Evolutionary conservation across 1,140 invertebrate genomes (phyloP), one percentile per base, ranked within the genome.

Genomic region (Anthonomus grandis): DNA sequence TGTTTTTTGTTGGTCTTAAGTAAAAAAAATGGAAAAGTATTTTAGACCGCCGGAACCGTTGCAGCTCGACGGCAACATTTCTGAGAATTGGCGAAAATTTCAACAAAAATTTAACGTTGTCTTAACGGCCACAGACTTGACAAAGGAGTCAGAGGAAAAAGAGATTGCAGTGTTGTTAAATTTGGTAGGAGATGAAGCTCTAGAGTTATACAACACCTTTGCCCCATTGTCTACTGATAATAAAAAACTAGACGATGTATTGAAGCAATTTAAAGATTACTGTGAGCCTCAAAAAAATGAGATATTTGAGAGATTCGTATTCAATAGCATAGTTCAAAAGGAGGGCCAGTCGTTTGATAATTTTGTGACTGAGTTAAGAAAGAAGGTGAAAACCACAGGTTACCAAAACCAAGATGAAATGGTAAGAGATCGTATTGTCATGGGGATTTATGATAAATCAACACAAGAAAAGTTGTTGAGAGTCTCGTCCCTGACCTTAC

Each of bases 381-480:
- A 64, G 19, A 27, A 62, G n/a, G 60, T 62, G 4, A 51, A 63
- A 57, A 47, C 59, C 2, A 66, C 64, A 57, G 60, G 57, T 9
- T 70, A 61, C 52, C 52, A 45, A 25, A 31, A 60, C 12, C 38
- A 34, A 34, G 55, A 63, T 27, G 60, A 64, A 22, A 36, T 69
- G 50, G 44, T 67, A 13, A 44, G 65, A 34, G 62, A 67, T 48
- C 12, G 56, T 39, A 63, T 69, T 10, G 56, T 68, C 10, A 52
- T 59, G 34, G 64, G 64, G 5, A 57, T 67, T 27, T 42, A 22
- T 12, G 56, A 62, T 25, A 59, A 62, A 41, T 10, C 36, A 15
- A 21, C 67, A 4, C 66, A 69, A 50, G 64, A 72, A 57, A 67
- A 53, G 46, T 38, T 75, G 19, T 51, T 73, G 24, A 53, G 67